These are phyloP conservation scores for Temnothorax rugatulus DNA, from an alignment of 2,888 invertebrate species.

Conservation along the genomic window DNA sequence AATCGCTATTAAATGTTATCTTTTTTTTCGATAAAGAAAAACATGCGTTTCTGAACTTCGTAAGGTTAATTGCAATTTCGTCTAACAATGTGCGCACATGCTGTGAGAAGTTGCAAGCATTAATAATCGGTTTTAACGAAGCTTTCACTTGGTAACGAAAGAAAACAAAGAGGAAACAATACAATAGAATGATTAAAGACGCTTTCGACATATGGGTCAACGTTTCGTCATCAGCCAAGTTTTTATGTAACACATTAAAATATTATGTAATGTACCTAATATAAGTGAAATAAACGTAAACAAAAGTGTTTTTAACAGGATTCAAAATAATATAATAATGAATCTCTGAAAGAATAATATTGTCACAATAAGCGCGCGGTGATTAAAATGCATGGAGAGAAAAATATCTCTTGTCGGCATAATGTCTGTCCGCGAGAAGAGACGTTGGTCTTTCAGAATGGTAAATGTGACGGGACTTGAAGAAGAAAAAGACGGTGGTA, in stretches of 20 bases:
- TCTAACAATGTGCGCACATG: constrained; percentile 9
- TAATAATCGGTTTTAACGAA: constrained; percentile 75
- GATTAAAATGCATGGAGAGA: constrained; percentile 31
- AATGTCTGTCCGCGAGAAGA: constrained; percentile 46
- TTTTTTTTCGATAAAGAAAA: not conserved
- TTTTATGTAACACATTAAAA: not conserved
- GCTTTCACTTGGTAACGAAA: constrained; percentile 74
- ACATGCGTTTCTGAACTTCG: not conserved
- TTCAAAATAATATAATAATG: constrained; percentile 19
- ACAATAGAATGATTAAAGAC: constrained; percentile 83
- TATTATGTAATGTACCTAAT: not conserved
- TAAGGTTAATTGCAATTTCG: not conserved
- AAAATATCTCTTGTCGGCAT: constrained; percentile 39
- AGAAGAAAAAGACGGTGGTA: constrained; percentile 61
- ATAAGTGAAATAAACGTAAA: not conserved
- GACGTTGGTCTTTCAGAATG: constrained; percentile 57
- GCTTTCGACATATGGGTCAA: constrained; percentile 76
- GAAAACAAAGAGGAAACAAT: constrained; percentile 78
- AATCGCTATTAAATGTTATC: not conserved
- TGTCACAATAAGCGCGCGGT: constrained; percentile 25
- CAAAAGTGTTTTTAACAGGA: not conserved
- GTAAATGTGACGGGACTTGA: constrained; percentile 49
- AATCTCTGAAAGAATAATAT: constrained; percentile 12
- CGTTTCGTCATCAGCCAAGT: constrained; percentile 51
- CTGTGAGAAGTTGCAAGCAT: constrained; percentile 59